Base-by-base conservation (phyloP, 2,113 vertebrate genomes). In the Caracal caracal region DNA sequence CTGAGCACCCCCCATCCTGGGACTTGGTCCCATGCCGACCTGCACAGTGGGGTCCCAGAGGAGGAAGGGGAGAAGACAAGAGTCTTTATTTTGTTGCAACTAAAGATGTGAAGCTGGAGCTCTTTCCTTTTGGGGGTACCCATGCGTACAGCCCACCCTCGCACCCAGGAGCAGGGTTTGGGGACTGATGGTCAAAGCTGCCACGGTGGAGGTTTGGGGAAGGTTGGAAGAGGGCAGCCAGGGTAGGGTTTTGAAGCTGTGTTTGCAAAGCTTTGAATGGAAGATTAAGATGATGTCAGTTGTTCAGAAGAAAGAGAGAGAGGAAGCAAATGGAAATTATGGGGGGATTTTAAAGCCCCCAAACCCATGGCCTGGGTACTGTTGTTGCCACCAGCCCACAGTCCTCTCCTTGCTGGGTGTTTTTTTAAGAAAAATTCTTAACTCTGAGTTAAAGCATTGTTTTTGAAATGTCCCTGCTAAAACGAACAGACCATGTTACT, bases 1-100 rank as follows among this genome's bases (percentile, higher is more conserved):
- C 92, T 10, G 78, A 96, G 49, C 17, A 63, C 87, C 96, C 83
- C 10, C 10, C 51, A 15, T 20, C 47, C 33, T 8, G 30, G 85
- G 85, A 88, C 79, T 92, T 94, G 92, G 91, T 75, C 73, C 51
- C 96, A 87, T 1, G 80, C 93, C 0, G 24, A 94, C 90, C 51
- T 28, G 40, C 92, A 70, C 13, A 22, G 47, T 37, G 35, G 91
- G 92, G 93, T 93, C 89, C 80, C 93, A 93, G 78, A 65, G 79
- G 47, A 88, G 68, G 66, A 30, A 59, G 33, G 56, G 56, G 65
- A 90, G 66, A 91, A 94, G 91, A 90, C 47, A n/a, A 47, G 71
- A 83, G 6, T 2, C 82, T 97, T 94, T 94, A 85, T 91, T 66
- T 37, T 49, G 30, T 73, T 90, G n/a, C 51, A 89, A 47, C 56